Conservation (phyloP, 1,140 invertebrate species). For the Polypedilum vanderplanki region DNA sequence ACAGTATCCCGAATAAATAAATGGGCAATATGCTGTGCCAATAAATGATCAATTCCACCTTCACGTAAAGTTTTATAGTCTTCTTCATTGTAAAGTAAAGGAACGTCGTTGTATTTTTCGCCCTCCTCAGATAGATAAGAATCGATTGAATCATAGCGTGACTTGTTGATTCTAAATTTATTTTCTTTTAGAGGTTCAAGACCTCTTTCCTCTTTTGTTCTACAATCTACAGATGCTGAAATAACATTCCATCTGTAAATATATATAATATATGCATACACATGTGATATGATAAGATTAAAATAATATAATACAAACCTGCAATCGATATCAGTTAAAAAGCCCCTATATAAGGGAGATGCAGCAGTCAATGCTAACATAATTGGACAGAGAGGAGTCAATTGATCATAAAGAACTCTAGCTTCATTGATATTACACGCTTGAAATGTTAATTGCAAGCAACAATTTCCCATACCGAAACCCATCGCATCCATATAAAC, state of each 20-base stretch:
- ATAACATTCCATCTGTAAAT: conserved; percentile 90
- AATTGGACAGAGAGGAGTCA: conserved; percentile 94
- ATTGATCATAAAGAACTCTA: conserved; percentile 91
- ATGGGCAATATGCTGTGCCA: conserved; percentile 95
- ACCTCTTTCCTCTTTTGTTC: conserved; percentile 90
- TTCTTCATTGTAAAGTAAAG: conserved; percentile 76
- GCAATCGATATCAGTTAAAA: conserved; percentile 91
- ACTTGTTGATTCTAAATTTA: conserved; percentile 88
- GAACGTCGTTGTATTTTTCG: conserved; percentile 86
- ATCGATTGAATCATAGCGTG: conserved; percentile 96
- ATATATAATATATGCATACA: too few species aligned
- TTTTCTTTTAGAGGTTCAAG: conserved; percentile 64
- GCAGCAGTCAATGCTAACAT: conserved; percentile 95
- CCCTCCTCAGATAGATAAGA: conserved; percentile 88
- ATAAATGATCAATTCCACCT: conserved; percentile 80
- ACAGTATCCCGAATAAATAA: conserved; percentile 97
- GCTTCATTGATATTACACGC: conserved; percentile 97
- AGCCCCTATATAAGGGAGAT: conserved; percentile 88
- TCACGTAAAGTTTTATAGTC: conserved; percentile 75
- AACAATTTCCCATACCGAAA: conserved; percentile 99
- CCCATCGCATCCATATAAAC: conserved; percentile 99
- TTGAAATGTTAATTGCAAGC: conserved; percentile 92
- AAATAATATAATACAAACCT: conserved; percentile 43
- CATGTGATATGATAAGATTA: too few species aligned
- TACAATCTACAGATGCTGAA: conserved; percentile 88